Conservation (phyloP, 2,113 vertebrate species). For the Sander vitreus region DNA sequence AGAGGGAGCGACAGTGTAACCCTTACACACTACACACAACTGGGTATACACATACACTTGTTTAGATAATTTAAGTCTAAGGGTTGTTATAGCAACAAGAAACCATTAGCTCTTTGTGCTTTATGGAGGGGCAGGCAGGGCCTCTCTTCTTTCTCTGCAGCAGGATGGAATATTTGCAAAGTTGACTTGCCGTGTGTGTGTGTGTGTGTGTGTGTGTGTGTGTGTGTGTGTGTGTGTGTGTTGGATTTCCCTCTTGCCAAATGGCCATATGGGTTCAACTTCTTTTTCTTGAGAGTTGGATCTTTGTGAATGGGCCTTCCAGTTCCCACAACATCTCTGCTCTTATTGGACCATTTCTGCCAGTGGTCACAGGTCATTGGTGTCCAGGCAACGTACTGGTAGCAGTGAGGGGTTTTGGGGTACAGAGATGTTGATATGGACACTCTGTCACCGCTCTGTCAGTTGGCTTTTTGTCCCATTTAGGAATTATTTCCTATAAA, state of each 20-base stretch:
- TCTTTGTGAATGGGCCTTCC: slow-evolving; percentile 43
- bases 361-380: slow-evolving; percentile 50
- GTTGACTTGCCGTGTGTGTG: slow-evolving; percentile 12
- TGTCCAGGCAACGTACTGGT: slow-evolving; percentile 63
- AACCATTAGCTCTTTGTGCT: slow-evolving; percentile 25
- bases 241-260: slow-evolving; percentile 25
- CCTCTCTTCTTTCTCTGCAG: slow-evolving; percentile 41
- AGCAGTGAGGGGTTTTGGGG: slow-evolving; percentile 32
- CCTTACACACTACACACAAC: background rate
- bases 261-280: slow-evolving; percentile 28
- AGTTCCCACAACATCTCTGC: slow-evolving; percentile 63
- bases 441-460: background rate
- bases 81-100: slow-evolving; percentile 28
- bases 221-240: too few relatives aligned
- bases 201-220: background rate
- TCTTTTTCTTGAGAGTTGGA: slow-evolving; percentile 47
- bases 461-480: background rate
- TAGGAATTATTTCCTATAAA: background rate
- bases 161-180: slow-evolving; percentile 51
- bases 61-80: slow-evolving; percentile 12
- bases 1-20: background rate
- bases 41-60: background rate
- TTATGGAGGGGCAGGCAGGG: slow-evolving; percentile 1
- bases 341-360: slow-evolving; percentile 51
- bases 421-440: slow-evolving; percentile 68